A percentile compares a stretch with the other conserved stretches of the same genome.
Conservation (phyloP, 2,113 vertebrate species). For the Tachysurus vachellii region DNA sequence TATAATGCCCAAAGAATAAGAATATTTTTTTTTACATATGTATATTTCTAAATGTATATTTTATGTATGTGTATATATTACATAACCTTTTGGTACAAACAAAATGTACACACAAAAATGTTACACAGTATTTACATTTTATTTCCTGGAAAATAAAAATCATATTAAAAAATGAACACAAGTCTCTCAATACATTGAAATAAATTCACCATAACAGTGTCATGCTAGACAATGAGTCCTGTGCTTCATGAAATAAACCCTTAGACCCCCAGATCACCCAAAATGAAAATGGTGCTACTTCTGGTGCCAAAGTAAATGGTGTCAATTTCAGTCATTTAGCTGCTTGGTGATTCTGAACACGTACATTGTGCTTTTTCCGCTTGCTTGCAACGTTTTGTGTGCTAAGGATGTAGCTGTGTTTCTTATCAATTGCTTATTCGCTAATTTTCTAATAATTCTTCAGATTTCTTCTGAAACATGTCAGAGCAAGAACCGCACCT, state of each 20-base stretch:
- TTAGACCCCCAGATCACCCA: slow-evolving; percentile 69
- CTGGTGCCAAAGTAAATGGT: slow-evolving; percentile 22
- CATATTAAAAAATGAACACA: slow-evolving; percentile 74
- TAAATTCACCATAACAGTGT: slow-evolving; percentile 68
- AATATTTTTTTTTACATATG: neutral
- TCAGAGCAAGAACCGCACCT: neutral
- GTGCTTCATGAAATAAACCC: slow-evolving; percentile 61
- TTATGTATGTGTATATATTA: neutral
- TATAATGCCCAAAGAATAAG: neutral
- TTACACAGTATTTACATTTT: slow-evolving; percentile 53
- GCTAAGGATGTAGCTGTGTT: neutral
- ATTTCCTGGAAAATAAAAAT: slow-evolving; percentile 65
- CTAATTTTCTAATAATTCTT: neutral
- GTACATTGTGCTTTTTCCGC: slow-evolving; percentile 9
- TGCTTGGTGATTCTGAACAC: slow-evolving; percentile 12
- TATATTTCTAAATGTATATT: neutral
- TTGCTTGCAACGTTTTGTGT: neutral
- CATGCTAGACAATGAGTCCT: slow-evolving; percentile 72
- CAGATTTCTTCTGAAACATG: neutral
- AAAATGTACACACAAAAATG: slow-evolving; percentile 9
- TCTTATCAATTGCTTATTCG: neutral
- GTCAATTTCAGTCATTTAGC: slow-evolving; percentile 18
- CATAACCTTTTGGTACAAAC: neutral
- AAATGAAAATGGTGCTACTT: slow-evolving; percentile 71
- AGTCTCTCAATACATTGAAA: slow-evolving; percentile 70